A percentile compares a stretch with the other conserved stretches of the same genome.
Conservation (phyloP, 2,113 vertebrate genomes). For the Zonotrichia leucophrys region DNA sequence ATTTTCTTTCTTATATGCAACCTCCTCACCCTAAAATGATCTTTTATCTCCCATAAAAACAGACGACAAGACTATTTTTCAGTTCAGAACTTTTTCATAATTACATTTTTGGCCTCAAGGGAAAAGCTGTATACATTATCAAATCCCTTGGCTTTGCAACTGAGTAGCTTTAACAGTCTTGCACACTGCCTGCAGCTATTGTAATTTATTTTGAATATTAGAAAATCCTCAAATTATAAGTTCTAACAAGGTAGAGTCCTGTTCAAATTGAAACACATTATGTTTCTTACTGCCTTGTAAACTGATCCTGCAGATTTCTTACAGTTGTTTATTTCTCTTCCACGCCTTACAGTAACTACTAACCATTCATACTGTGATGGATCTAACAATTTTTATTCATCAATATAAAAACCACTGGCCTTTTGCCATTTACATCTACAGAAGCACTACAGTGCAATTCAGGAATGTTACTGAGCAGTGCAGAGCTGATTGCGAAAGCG, state of each 20-base stretch:
- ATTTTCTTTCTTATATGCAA: slow-evolving; percentile 60
- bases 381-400: background rate
- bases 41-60: slow-evolving; percentile 63
- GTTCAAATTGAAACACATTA: slow-evolving; percentile 3
- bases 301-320: background rate
- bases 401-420: background rate
- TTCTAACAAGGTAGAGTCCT: slow-evolving; percentile 25
- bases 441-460: background rate
- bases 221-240: slow-evolving; percentile 18
- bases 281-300: background rate
- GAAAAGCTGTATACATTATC: slow-evolving; percentile 59
- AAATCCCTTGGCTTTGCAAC: slow-evolving; percentile 46
- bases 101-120: slow-evolving; percentile 70
- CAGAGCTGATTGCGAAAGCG: background rate
- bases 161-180: slow-evolving; percentile 4
- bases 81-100: slow-evolving; percentile 68
- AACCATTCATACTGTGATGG: background rate
- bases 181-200: background rate
- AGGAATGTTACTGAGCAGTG: background rate
- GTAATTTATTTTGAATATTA: slow-evolving; percentile 57
- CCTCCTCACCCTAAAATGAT: slow-evolving; percentile 65
- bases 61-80: slow-evolving; percentile 66
- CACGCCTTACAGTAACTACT: background rate
- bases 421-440: background rate
- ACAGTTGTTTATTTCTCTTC: background rate